These are phyloP conservation scores for Heliconius congener DNA, from an alignment of 1,140 invertebrate species.

Conservation along the genomic window DNA sequence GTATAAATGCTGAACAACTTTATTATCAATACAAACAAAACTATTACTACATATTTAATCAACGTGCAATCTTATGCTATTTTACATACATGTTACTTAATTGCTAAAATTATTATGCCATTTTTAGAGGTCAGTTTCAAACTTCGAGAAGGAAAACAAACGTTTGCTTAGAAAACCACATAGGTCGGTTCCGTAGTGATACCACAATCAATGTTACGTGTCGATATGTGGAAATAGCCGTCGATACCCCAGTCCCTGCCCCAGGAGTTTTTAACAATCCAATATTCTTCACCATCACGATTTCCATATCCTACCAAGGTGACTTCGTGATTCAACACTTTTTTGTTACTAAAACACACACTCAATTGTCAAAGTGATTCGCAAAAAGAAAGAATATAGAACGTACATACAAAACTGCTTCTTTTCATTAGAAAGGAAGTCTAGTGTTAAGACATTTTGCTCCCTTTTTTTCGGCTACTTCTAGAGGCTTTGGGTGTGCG, in stretches of 20 bases:
- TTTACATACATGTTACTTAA: not conserved
- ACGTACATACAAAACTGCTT: no score
- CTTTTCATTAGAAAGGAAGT: no score
- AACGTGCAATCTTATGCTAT: conserved; percentile 42
- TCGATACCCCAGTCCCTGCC: conserved; percentile 86
- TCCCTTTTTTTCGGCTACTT: no score
- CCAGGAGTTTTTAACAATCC: conserved; percentile 91
- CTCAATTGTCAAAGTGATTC: not conserved
- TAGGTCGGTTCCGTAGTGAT: conserved; percentile 82
- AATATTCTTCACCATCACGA: conserved; percentile 83
- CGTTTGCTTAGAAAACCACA: conserved; percentile 53
- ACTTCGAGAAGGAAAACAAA: not conserved
- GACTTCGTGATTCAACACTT: conserved; percentile 81
- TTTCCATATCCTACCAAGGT: conserved; percentile 84
- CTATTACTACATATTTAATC: conserved; percentile 3
- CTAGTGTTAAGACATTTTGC: no score
- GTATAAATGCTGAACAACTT: not conserved
- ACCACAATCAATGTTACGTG: conserved; percentile 89
- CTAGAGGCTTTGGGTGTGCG: no score
- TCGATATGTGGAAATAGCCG: conserved; percentile 91
- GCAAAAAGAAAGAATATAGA: not conserved
- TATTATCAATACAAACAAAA: not conserved
- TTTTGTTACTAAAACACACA: not conserved
- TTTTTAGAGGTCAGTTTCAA: not conserved
- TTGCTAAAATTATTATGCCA: not conserved